Evolutionary conservation across 2,888 invertebrate genomes (phyloP).

Genomic region (Drosophila neutralis): DNA sequence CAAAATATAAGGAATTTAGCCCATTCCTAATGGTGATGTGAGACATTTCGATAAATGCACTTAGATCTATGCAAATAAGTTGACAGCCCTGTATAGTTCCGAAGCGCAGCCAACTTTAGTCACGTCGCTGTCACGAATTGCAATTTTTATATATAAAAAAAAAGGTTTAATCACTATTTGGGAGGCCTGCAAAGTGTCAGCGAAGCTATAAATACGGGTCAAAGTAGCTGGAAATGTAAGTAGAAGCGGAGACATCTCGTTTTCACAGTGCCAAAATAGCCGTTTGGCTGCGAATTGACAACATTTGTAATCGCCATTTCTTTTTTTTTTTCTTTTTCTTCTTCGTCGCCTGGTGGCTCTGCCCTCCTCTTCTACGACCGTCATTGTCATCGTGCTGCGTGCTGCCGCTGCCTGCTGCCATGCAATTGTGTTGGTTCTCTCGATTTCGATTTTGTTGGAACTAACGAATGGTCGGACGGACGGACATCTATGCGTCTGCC

Average conservation of each 20-base stretch:
- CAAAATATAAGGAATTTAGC: constrained; percentile 20
- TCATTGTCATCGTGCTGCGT: constrained; percentile 71
- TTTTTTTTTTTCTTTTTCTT: constrained; percentile 65
- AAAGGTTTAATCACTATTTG: constrained; percentile 51
- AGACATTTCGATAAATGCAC: constrained; percentile 19
- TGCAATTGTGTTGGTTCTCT: constrained; percentile 68
- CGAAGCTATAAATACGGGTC: constrained; percentile 24
- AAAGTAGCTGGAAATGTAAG: constrained; percentile 55
- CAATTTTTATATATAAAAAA: constrained; percentile 69
- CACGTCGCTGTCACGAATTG: constrained; percentile 75
- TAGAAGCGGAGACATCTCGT: neutral
- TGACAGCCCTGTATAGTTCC: constrained; percentile 27
- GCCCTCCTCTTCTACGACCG: constrained; percentile 36
- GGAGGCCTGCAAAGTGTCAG: constrained; percentile 46
- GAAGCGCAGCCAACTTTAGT: constrained; percentile 75
- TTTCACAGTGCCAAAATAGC: neutral
- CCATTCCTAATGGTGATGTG: constrained; percentile 33
- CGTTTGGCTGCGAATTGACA: constrained; percentile 24
- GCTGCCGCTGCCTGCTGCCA: constrained; percentile 58
- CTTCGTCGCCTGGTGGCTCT: constrained; percentile 47
- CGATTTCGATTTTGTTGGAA: constrained; percentile 54
- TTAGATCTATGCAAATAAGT: constrained; percentile 2
- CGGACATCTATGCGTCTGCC: constrained; percentile 35
- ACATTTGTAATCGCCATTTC: constrained; percentile 70
- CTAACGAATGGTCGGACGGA: constrained; percentile 32